Evolutionary conservation across 2,113 vertebrate genomes (phyloP), one percentile per base, ranked within the genome.

Genomic region (Hemichromis elongatus): DNA sequence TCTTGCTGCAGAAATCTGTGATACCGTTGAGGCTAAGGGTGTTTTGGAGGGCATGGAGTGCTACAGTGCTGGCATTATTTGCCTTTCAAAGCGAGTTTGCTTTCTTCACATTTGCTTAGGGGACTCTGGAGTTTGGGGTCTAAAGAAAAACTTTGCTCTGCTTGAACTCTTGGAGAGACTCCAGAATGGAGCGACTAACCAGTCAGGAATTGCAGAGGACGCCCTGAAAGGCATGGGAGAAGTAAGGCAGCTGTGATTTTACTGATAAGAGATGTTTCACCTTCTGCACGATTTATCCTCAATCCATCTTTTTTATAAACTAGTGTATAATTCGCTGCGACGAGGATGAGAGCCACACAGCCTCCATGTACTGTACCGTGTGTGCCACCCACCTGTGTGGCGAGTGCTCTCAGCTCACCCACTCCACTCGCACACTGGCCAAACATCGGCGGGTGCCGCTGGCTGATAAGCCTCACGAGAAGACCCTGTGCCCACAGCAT

Each of bases 111-210:
- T 53, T 11, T 79, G 3, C 82, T 40, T 37, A 99, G 98, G 99
- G 35, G 98, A 99, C 91, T 99, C 99, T 77, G 99, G 99, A 87
- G 98, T 99, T 61, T 99, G 99, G 99, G 99, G 99, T 30, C 94
- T 99, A 92, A 99, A 99, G 95, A 99, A 99, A 93, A 99, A 99
- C 94, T 99, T 99, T 96, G 98, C 99, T 89, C 96, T 99, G 89
- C 95, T 99, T 79, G 99, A 99, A 84, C 97, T 99, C 19, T 90
- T 99, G 90, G 99, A 99, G 93, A 96, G 99, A 42, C 96, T 99
- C 53, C 99, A 99, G 92, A 99, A 99, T 92, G 99, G 99, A 42
- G 97, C 98, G 4, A 93, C 94, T 91, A 97, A 97, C 91, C 98
- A 98, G 81, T 97, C 96, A 19, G 97, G 98, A 18, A 96, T 96